Base-by-base conservation (phyloP, 2,797 vertebrate species). In the Melanotaenia boesemani region DNA sequence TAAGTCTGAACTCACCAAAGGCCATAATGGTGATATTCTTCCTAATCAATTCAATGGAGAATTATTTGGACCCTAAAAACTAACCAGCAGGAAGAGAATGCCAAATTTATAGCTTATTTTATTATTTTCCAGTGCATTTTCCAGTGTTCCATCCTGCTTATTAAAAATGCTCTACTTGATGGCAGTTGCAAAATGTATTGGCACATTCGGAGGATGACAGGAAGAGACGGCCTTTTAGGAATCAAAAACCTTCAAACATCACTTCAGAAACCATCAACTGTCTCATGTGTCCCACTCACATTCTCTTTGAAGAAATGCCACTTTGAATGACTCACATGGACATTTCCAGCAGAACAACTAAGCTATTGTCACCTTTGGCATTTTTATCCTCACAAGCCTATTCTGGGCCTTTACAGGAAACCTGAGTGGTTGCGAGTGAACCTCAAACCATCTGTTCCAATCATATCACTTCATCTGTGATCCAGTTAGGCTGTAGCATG, bases 401-500 rank as follows among this genome's bases (percentile, higher is more conserved):
- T 78, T 84, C 70, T 62, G n/a, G 41, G 71, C 46, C 62, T 70
- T 74, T 67, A 63, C 63, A 74, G 64, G 69, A 74, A 65, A 64
- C 59, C 68, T 44, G 67, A 81, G 37, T 76, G 39, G 61, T 78
- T 74, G 68, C 9, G 13, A 69, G 70, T 72, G 72, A 88, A 90
- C 83, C 70, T 63, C 69, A 63, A 90, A 87, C 86, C 86, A 86
- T 92, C 90, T 91, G 83, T 86, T 91, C 82, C 78, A 66, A 89
- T 90, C 87, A 73, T 74, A 80, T 89, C 86, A 82, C 72, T 81
- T 86, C 70, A 80, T 79, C 81, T 87, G 79, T 78, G 85, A 92
- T 92, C 79, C 82, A 70, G 78, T 90, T 82, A 82, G 82, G 74
- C 77, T 86, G 80, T 81, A 85, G 69, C 80, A 77, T 76, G 82